These are phyloP conservation scores for Etheostoma cragini DNA, from an alignment of 2,113 vertebrate species.

Conservation along the genomic window DNA sequence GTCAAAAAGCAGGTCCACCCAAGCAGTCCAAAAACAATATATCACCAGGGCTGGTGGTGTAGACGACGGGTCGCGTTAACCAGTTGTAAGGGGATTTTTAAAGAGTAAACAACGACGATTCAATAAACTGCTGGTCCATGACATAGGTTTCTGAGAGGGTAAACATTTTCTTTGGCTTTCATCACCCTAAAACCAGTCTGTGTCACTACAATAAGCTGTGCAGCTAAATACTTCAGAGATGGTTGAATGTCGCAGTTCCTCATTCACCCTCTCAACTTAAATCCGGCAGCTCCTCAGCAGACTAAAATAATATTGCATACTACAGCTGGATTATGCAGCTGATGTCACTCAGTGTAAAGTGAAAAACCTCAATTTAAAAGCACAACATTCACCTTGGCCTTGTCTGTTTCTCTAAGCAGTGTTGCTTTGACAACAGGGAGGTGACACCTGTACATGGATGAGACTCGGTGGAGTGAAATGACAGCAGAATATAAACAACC, in stretches of 20 bases:
- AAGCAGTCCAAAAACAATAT: slow-evolving; percentile 43
- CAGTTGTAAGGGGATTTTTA: slow-evolving; percentile 41
- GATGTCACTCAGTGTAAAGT: slow-evolving; percentile 35
- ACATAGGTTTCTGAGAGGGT: slow-evolving; percentile 20
- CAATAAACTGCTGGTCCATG: slow-evolving; percentile 29
- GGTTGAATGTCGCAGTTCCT: slow-evolving; percentile 16
- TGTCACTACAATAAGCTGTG: slow-evolving; percentile 14
- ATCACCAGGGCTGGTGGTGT: slow-evolving; percentile 20
- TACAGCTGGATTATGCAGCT: slow-evolving; percentile 37
- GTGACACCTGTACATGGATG: slow-evolving; percentile 47
- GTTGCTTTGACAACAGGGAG: slow-evolving; percentile 33
- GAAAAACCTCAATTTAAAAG: slow-evolving; percentile 26
- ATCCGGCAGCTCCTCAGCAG: slow-evolving; percentile 14
- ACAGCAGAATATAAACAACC: slow-evolving; percentile 32
- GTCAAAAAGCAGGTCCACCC: slow-evolving; percentile 41
- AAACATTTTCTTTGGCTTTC: slow-evolving; percentile 15
- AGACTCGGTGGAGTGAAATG: slow-evolving; percentile 7
- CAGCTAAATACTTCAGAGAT: slow-evolving; percentile 1
- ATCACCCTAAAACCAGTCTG: slow-evolving; percentile 14
- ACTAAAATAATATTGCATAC: slow-evolving; percentile 45
- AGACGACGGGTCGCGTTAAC: slow-evolving; percentile 38
- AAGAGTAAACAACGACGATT: slow-evolving; percentile 45
- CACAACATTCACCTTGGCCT: slow-evolving; percentile 26
- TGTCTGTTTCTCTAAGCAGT: slow-evolving; percentile 21
- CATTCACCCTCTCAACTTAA: slow-evolving; percentile 10